Conservation (phyloP, 2,888 invertebrate species). For the Mechanitis mazaeus region DNA sequence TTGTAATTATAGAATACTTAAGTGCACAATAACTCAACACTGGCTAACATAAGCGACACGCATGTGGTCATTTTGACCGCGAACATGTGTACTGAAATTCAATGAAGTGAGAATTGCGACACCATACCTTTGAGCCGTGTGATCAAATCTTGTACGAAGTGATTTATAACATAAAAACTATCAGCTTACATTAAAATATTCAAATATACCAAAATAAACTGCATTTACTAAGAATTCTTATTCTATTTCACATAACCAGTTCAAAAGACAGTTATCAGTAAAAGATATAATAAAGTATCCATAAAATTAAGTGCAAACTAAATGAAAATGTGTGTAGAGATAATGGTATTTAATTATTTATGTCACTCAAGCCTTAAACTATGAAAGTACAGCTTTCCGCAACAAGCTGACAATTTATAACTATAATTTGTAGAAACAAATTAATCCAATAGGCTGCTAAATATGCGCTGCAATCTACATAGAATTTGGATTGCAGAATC, state of each 20-base stretch:
- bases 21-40: too few species aligned
- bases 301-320: slow-evolving; percentile 11
- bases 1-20: too few species aligned
- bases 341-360: slow-evolving; percentile 18
- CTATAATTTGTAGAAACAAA: slow-evolving; percentile 23
- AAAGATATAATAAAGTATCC: not conserved
- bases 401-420: slow-evolving; percentile 22
- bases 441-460: slow-evolving; percentile 22
- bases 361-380: slow-evolving; percentile 16
- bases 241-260: not conserved
- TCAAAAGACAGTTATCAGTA: too few species aligned
- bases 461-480: slow-evolving; percentile 24
- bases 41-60: slow-evolving; percentile 3
- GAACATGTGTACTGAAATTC: slow-evolving; percentile 41
- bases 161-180: not conserved
- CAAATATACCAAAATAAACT: too few species aligned
- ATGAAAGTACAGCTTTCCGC: slow-evolving; percentile 24
- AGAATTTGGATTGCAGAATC: slow-evolving; percentile 21
- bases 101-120: slow-evolving; percentile 54
- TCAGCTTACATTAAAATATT: too few species aligned
- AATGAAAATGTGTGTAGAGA: slow-evolving; percentile 12
- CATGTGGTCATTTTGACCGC: slow-evolving; percentile 20
- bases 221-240: not conserved
- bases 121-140: slow-evolving; percentile 6
- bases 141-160: not conserved